A percentile compares a stretch with the other conserved stretches of the same genome.
Conservation (phyloP, 2,888 invertebrate species). For the Limulus polyphemus region DNA sequence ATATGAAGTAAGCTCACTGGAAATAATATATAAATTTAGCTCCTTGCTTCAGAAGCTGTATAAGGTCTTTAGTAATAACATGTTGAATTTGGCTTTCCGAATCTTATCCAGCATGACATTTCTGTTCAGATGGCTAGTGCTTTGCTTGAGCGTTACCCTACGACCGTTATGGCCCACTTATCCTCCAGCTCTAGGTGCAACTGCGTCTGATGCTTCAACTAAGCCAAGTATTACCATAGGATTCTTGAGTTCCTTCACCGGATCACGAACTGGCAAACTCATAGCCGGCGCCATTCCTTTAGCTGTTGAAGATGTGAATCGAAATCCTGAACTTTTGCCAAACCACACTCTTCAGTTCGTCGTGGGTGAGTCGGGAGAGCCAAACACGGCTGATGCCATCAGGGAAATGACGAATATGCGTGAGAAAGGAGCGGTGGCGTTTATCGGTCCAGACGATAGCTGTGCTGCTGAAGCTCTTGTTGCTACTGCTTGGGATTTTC, state of each 20-base stretch:
- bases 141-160: too few species aligned
- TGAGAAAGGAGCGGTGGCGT: slow-evolving; percentile 42
- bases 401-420: slow-evolving; percentile 35
- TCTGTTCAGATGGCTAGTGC: too few species aligned
- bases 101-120: too few species aligned
- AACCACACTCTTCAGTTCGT: slow-evolving; percentile 29
- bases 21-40: too few species aligned
- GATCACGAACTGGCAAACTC: slow-evolving; percentile 16
- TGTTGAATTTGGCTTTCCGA: too few species aligned
- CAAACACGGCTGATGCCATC: slow-evolving; percentile 23
- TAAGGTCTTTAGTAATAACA: too few species aligned
- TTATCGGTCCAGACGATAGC: slow-evolving; percentile 39
- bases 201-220: too few species aligned
- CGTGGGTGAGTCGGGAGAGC: slow-evolving; percentile 23
- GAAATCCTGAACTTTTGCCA: slow-evolving; percentile 22
- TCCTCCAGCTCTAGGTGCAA: too few species aligned
- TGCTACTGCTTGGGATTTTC: slow-evolving; percentile 39
- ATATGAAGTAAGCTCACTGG: too few species aligned
- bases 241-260: background rate
- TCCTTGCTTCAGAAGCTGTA: too few species aligned
- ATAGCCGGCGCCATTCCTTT: slow-evolving; percentile 29
- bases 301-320: slow-evolving; percentile 27
- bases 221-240: background rate
- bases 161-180: too few species aligned
- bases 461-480: slow-evolving; percentile 39